Base-by-base conservation (phyloP, 2,888 invertebrate genomes). In the Ceraclea dissimilis region DNA sequence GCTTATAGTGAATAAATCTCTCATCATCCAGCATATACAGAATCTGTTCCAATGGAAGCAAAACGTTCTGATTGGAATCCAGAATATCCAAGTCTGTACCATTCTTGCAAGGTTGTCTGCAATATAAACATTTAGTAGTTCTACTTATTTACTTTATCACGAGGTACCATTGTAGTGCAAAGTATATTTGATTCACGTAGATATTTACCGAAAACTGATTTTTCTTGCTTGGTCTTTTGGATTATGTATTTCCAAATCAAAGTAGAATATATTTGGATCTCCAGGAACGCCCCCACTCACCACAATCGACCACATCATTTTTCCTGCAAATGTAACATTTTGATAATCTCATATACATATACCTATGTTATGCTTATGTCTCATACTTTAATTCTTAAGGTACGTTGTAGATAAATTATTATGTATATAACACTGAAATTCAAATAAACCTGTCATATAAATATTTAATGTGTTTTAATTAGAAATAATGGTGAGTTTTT, bases 291-390 rank as follows among this genome's bases (percentile, higher is more conserved):
- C 56, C 17, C 77, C 77, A 56, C 76, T 78, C 2, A 76, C 76
- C 8, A 78, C 66, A 0, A 78, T 77, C 2, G 78, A 77, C 78
- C 78, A 78, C 78, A 78, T 78, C 78, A 78, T 78, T 62, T 77
- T 69, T 26, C 78, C 78, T 78, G 66, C 26, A 62, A 59, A 47
- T 26, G n/a, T n/a, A n/a, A n/a, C n/a, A n/a, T n/a, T 26, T 26
- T 26, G 26, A 26, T 26, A n/a, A n/a, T n/a, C n/a, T n/a, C n/a
- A n/a, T n/a, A n/a, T n/a, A n/a, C n/a, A n/a, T n/a, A n/a, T n/a
- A n/a, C n/a, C n/a, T n/a, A n/a, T n/a, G n/a, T n/a, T n/a, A n/a
- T n/a, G n/a, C n/a, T n/a, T n/a, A n/a, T n/a, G n/a, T n/a, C n/a
- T n/a, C n/a, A n/a, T n/a, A n/a, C n/a, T n/a, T n/a, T n/a, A n/a